A percentile compares a stretch with the other conserved stretches of the same genome.
phyloP scores from a whole-genome alignment of 2,888 invertebrate genomes.

The Lithodes maja region DNA sequence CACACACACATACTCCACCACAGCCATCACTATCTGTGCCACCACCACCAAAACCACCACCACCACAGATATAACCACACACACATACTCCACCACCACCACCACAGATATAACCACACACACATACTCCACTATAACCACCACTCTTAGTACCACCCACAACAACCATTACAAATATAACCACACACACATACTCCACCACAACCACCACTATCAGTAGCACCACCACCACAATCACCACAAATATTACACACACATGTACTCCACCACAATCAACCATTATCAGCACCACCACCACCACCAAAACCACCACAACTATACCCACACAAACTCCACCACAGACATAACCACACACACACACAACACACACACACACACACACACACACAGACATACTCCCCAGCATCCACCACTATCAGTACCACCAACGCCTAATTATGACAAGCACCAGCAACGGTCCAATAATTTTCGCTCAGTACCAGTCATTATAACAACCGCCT shows the following conservation, averaged over 20 bases:
- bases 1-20: too few relatives aligned
- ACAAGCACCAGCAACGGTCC: background rate
- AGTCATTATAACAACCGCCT: background rate
- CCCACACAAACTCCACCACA: background rate
- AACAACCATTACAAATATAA: too few relatives aligned
- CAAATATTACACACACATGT: background rate
- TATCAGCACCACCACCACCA: background rate
- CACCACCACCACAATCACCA: background rate
- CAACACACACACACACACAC: background rate
- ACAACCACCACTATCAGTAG: background rate
- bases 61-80: too few relatives aligned
- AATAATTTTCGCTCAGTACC: background rate
- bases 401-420: background rate
- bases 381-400: background rate
- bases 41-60: too few relatives aligned
- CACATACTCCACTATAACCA: background rate
- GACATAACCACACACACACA: background rate
- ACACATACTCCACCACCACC: background rate
- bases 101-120: background rate
- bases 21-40: too few relatives aligned
- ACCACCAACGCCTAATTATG: constrained; percentile 11
- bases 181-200: background rate
- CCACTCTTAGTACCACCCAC: background rate
- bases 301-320: background rate
- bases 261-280: background rate